These are phyloP conservation scores for Eupithecia exiguata DNA, from an alignment of 2,888 invertebrate species.

Conservation along the genomic window DNA sequence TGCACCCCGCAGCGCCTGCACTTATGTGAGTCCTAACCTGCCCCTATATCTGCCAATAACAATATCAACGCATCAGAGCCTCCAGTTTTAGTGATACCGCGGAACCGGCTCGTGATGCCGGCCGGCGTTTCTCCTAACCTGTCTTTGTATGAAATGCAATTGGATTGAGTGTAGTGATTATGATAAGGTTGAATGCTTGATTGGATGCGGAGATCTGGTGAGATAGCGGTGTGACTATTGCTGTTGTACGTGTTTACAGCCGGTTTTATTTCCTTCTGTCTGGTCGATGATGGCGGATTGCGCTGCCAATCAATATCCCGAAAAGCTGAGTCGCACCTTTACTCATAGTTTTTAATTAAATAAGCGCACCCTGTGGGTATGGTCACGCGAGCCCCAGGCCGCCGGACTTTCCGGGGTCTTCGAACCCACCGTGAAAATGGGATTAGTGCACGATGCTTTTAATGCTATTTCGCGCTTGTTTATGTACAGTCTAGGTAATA, in stretches of 20 bases:
- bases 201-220: constrained; percentile 35
- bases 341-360: constrained; percentile 68
- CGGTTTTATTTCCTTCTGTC: constrained; percentile 32
- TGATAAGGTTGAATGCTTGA: constrained; percentile 34
- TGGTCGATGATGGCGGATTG: constrained; percentile 48
- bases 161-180: constrained; percentile 38
- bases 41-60: constrained; percentile 11
- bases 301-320: constrained; percentile 34
- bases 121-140: constrained; percentile 74
- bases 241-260: constrained; percentile 16
- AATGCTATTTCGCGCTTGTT: constrained; percentile 71
- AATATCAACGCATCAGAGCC: constrained; percentile 6
- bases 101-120: constrained; percentile 45
- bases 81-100: constrained; percentile 22
- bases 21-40: constrained; percentile 70
- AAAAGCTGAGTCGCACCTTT: constrained; percentile 26
- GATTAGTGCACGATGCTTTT: constrained; percentile 75
- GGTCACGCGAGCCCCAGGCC: constrained; percentile 59
- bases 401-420: constrained; percentile 59
- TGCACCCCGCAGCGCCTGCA: constrained; percentile 62
- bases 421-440: constrained; percentile 79
- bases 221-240: constrained; percentile 27
- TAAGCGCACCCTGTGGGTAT: constrained; percentile 52
- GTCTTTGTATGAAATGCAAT: constrained; percentile 42
- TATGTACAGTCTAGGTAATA: constrained; percentile 50